phyloP scores from a whole-genome alignment of 2,797 vertebrate genomes.

The Enteromius treurensis region DNA sequence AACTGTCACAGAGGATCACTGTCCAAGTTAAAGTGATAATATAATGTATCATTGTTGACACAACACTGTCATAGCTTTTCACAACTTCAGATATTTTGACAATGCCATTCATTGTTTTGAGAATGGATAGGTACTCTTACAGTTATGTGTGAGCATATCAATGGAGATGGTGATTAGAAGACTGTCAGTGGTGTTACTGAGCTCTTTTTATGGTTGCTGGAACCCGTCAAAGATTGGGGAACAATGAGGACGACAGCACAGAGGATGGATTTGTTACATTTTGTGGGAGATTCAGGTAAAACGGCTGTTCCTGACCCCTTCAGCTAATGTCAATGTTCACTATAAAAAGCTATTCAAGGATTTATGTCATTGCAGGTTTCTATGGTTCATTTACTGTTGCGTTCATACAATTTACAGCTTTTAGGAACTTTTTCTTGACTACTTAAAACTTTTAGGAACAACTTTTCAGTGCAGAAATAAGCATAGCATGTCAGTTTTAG shows the following conservation, averaged over 20 bases:
- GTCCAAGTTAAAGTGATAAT: slow-evolving; percentile 42
- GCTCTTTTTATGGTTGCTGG: background rate
- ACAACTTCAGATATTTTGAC: slow-evolving; percentile 39
- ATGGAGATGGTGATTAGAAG: slow-evolving; percentile 17
- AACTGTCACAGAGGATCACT: slow-evolving; percentile 32
- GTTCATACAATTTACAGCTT: background rate
- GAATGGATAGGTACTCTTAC: slow-evolving; percentile 22
- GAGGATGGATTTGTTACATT: background rate
- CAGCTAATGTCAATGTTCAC: background rate
- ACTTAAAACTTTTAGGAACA: background rate
- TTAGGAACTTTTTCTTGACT: background rate
- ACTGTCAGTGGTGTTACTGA: slow-evolving; percentile 14
- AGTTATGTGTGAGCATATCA: slow-evolving; percentile 5
- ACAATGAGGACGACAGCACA: background rate
- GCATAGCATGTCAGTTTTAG: background rate
- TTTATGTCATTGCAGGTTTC: background rate
- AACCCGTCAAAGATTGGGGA: background rate
- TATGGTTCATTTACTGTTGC: background rate
- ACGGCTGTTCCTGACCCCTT: background rate
- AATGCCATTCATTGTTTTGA: slow-evolving; percentile 26
- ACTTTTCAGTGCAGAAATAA: background rate
- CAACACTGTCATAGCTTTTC: slow-evolving; percentile 32
- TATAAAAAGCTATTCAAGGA: background rate
- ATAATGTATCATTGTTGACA: slow-evolving; percentile 20
- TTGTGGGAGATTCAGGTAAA: background rate